phyloP scores from a whole-genome alignment of 1,140 invertebrate species.

The Scaptomyza hsui region DNA sequence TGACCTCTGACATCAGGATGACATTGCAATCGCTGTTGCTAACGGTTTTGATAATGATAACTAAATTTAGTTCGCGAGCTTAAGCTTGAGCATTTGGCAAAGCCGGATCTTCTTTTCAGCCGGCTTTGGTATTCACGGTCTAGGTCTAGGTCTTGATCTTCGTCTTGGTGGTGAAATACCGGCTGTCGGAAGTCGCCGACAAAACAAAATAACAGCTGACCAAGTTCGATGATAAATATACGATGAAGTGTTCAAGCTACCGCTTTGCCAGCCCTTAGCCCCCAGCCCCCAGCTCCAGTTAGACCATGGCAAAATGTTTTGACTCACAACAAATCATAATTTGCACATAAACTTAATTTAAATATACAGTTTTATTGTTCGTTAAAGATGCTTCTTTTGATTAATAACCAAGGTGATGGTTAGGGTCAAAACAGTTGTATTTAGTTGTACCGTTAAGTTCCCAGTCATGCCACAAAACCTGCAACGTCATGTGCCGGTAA shows the following conservation, averaged over 20 bases:
- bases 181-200: conserved; percentile 54
- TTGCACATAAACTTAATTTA: conserved; percentile 8
- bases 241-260: conserved; percentile 36
- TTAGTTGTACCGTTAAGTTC: not conserved
- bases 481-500: conserved; percentile 17
- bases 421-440: not conserved
- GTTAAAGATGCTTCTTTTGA: conserved; percentile 39
- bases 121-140: conserved; percentile 55
- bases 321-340: conserved; percentile 36
- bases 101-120: conserved; percentile 13
- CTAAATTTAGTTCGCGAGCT: conserved; percentile 5
- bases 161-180: conserved; percentile 28
- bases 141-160: conserved; percentile 74
- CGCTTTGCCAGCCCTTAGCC: conserved; percentile 28
- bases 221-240: conserved; percentile 73
- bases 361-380: conserved; percentile 34
- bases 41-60: conserved; percentile 27
- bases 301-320: conserved; percentile 47
- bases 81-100: conserved; percentile 13
- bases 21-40: conserved; percentile 36
- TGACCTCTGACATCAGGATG: conserved; percentile 60
- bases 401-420: conserved; percentile 38
- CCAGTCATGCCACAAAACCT: conserved; percentile 8
- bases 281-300: conserved; percentile 42
- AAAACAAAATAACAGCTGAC: conserved; percentile 53